phyloP scores from a whole-genome alignment of 2,113 vertebrate genomes.

The Pseudorectes ferrugineus region DNA sequence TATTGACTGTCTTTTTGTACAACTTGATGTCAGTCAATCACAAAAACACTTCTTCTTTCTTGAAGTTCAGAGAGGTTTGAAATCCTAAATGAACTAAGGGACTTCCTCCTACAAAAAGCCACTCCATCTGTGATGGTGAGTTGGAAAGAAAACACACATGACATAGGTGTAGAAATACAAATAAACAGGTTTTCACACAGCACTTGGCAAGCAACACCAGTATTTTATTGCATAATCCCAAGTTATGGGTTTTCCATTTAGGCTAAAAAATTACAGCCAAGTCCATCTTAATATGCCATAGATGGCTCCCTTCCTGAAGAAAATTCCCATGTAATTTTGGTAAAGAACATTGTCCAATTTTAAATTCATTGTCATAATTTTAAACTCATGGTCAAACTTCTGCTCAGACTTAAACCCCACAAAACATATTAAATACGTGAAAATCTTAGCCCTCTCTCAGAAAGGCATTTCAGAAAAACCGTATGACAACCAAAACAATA shows the following conservation, averaged over 20 bases:
- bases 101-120: neutral
- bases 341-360: neutral
- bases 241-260: neutral
- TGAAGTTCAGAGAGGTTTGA: neutral
- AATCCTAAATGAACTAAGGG: neutral
- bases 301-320: neutral
- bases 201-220: fast-evolving
- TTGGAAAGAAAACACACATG: neutral
- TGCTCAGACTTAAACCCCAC: neutral
- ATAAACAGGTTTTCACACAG: neutral
- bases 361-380: neutral
- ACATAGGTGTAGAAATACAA: neutral
- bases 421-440: neutral
- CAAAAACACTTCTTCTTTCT: neutral
- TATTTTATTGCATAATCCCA: neutral
- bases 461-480: neutral
- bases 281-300: neutral
- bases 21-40: neutral
- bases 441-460: neutral
- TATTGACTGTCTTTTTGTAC: neutral
- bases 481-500: neutral
- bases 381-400: neutral
- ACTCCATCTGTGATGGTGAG: fast-evolving
- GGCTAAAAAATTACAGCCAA: neutral
- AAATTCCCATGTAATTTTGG: neutral